These are phyloP conservation scores for Scolopax bukidnonensis DNA, from an alignment of 2,797 vertebrate species.

Conservation along the genomic window DNA sequence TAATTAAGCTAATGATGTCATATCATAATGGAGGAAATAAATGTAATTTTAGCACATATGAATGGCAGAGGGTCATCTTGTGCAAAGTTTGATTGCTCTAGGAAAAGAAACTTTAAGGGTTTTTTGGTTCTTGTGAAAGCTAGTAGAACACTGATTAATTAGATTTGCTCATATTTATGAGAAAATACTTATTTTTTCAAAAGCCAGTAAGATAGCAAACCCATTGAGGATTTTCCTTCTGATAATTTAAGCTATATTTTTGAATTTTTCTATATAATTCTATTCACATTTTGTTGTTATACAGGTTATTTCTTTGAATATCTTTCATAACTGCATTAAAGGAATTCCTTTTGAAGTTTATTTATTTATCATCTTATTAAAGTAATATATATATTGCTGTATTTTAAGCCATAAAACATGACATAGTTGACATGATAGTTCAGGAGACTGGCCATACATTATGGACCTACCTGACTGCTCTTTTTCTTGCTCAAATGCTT, in stretches of 20 bases:
- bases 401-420: not conserved
- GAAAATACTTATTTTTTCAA: not conserved
- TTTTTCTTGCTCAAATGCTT: not conserved
- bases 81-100: not conserved
- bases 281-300: not conserved
- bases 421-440: not conserved
- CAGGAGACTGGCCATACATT: not conserved
- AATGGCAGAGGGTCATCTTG: not conserved
- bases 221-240: not conserved
- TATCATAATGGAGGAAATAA: not conserved
- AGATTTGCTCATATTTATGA: not conserved
- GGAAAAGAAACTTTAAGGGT: not conserved
- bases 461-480: fast-evolving
- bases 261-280: not conserved
- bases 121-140: not conserved
- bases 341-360: not conserved
- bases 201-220: not conserved
- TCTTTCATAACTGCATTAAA: not conserved
- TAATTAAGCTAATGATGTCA: not conserved
- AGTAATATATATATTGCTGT: not conserved
- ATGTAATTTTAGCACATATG: not conserved
- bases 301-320: not conserved
- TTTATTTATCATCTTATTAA: not conserved
- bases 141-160: not conserved
- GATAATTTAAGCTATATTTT: not conserved